These are phyloP conservation scores for Cinara cedri DNA, from an alignment of 2,888 invertebrate species.

Conservation along the genomic window DNA sequence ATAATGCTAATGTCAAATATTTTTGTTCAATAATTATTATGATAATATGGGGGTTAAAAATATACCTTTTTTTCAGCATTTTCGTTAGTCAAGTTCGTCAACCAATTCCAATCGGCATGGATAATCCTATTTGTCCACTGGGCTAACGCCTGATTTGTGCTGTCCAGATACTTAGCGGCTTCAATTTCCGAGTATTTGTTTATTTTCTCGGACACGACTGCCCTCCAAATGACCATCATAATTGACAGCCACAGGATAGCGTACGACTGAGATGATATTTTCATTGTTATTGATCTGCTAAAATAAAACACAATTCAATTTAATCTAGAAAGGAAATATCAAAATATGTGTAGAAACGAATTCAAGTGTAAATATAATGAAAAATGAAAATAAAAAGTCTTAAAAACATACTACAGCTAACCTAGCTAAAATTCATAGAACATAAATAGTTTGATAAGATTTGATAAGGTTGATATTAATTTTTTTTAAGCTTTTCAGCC, in stretches of 20 bases:
- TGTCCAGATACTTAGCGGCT: slow-evolving; percentile 63
- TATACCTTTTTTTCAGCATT: slow-evolving; percentile 70
- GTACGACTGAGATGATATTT: background rate
- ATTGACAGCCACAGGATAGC: background rate
- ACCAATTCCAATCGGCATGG: slow-evolving; percentile 76
- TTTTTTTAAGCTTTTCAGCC: too few species aligned
- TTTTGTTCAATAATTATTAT: too few species aligned
- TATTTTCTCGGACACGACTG: background rate
- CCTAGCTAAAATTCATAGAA: too few species aligned
- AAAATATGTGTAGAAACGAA: background rate
- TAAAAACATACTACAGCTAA: too few species aligned
- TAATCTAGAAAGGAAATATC: background rate
- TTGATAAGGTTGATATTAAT: too few species aligned
- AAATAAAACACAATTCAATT: slow-evolving; percentile 15
- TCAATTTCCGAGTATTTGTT: slow-evolving; percentile 58
- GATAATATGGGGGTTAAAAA: too few species aligned
- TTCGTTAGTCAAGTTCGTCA: slow-evolving; percentile 76
- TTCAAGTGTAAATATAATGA: too few species aligned
- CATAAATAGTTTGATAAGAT: too few species aligned
- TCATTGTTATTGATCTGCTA: background rate
- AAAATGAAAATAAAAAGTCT: too few species aligned
- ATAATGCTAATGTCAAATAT: too few species aligned
- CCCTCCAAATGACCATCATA: background rate
- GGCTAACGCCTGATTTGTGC: slow-evolving; percentile 70
- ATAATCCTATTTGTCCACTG: slow-evolving; percentile 69